A percentile compares a stretch with the other conserved stretches of the same genome.
These are phyloP conservation scores for Momotus momota DNA, from an alignment of 2,797 vertebrate genomes.

Conservation along the genomic window DNA sequence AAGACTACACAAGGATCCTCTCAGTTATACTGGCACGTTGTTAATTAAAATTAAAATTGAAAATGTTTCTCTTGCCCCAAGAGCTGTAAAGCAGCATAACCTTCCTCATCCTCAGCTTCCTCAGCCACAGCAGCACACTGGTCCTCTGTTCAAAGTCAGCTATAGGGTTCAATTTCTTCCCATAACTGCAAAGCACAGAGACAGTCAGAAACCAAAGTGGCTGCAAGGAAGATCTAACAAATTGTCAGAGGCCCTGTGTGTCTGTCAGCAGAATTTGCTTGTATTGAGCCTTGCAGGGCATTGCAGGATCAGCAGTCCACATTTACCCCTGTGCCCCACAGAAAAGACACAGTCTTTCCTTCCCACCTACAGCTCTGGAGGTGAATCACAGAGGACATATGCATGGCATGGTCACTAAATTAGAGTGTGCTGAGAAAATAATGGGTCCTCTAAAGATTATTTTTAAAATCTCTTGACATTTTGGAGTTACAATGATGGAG, in stretches of 20 bases:
- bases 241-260: background rate
- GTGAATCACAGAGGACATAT: background rate
- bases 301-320: background rate
- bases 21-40: background rate
- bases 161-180: background rate
- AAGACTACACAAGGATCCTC: background rate
- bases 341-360: background rate
- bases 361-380: background rate
- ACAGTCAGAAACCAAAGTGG: background rate
- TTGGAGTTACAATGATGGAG: background rate
- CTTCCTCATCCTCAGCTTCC: background rate
- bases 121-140: background rate
- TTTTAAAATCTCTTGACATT: background rate
- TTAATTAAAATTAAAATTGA: background rate
- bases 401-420: background rate
- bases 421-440: background rate
- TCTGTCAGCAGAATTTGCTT: background rate
- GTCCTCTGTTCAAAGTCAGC: background rate
- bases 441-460: background rate
- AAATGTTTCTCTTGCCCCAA: background rate
- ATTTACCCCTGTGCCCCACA: background rate
- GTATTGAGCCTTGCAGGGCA: background rate
- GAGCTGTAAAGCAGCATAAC: background rate
- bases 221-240: background rate
- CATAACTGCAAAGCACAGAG: background rate